Evolutionary conservation across 2,797 vertebrate species (phyloP).

Genomic region (Sebastiscus albofasciatus): DNA sequence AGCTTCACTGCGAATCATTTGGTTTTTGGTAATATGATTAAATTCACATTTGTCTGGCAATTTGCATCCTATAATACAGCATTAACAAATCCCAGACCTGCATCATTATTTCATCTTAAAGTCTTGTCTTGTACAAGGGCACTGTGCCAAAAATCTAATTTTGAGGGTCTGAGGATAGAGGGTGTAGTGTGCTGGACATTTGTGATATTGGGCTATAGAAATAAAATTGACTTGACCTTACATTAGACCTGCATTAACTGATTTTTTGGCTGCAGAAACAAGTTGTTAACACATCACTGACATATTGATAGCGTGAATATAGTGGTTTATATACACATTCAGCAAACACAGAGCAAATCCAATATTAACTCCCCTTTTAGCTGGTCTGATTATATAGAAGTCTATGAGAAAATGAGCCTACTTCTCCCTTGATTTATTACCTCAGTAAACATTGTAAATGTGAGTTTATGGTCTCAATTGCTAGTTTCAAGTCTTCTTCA

Average conservation of each 20-base stretch:
- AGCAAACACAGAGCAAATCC: too few relatives aligned
- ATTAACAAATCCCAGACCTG: not conserved
- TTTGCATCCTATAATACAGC: not conserved
- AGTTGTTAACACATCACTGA: not conserved
- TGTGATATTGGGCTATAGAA: not conserved
- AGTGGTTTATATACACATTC: not conserved
- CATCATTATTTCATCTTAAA: not conserved
- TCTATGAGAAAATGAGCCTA: too few relatives aligned
- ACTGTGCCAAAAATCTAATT: not conserved
- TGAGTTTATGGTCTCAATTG: too few relatives aligned
- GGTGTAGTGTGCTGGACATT: too few relatives aligned
- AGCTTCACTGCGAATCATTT: not conserved
- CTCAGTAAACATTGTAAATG: too few relatives aligned
- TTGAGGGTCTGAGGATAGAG: not conserved
- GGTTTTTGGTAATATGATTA: not conserved
- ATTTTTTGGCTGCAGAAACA: not conserved
- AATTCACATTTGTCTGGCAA: not conserved
- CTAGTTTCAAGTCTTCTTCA: too few relatives aligned
- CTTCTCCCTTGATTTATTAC: too few relatives aligned
- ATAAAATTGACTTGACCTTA: not conserved
- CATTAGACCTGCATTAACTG: not conserved
- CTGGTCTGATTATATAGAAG: too few relatives aligned
- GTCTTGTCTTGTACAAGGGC: not conserved
- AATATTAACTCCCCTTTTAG: not conserved
- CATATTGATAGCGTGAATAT: not conserved